Evolutionary conservation across 2,888 invertebrate species (phyloP).

Genomic region (Selenia dentaria): DNA sequence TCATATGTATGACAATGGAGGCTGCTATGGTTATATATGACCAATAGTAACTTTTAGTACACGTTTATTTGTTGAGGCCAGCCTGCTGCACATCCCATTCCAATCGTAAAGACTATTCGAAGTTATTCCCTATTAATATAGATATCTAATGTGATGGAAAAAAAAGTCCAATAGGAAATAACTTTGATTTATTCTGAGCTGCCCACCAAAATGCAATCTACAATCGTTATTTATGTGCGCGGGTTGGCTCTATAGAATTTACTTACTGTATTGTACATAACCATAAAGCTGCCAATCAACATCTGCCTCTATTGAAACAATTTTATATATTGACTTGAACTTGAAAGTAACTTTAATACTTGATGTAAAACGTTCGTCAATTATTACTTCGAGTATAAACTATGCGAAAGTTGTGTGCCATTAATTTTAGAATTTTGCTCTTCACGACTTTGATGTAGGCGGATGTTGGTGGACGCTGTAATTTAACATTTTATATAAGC

Average conservation of each 20-base stretch:
- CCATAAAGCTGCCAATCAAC: constrained; percentile 21
- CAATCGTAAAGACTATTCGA: neutral
- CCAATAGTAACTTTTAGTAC: constrained; percentile 32
- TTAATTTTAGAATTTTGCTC: constrained; percentile 18
- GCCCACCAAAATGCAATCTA: neutral
- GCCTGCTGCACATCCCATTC: constrained; percentile 21
- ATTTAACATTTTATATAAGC: constrained; percentile 29
- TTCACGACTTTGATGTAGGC: constrained; percentile 14
- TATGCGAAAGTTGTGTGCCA: constrained; percentile 30
- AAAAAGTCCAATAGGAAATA: neutral
- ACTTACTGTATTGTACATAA: constrained; percentile 28
- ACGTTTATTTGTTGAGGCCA: constrained; percentile 13
- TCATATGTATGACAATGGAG: too few relatives aligned
- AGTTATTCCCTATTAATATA: neutral
- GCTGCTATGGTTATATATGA: constrained; percentile 18
- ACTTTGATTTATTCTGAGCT: neutral
- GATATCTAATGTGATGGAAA: neutral
- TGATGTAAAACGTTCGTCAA: constrained; percentile 11
- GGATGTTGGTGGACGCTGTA: constrained; percentile 25
- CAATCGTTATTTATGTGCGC: neutral
- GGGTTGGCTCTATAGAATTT: constrained; percentile 24
- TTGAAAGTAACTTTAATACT: constrained; percentile 2
- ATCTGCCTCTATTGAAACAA: constrained; percentile 20
- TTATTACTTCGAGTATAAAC: constrained; percentile 12
- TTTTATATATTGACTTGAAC: neutral